Conservation (phyloP, 2,888 invertebrate species). For the Eupithecia abbreviata region DNA sequence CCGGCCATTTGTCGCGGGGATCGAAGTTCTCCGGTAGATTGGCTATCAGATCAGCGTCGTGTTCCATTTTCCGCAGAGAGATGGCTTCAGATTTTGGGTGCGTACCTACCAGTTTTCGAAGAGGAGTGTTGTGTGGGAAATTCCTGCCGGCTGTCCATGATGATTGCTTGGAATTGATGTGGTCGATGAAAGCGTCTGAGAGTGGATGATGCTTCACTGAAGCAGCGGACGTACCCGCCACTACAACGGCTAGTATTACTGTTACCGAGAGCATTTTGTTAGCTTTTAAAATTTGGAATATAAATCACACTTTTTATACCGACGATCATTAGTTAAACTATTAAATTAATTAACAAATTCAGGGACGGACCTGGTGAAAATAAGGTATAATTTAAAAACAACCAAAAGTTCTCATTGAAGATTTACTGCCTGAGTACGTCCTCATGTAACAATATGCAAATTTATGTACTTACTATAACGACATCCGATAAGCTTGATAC, state of each 20-base stretch:
- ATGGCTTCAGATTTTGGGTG: constrained; percentile 68
- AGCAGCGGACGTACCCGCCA: constrained; percentile 30
- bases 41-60: constrained; percentile 64
- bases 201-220: constrained; percentile 68
- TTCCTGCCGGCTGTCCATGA: constrained; percentile 92
- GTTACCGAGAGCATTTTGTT: background rate
- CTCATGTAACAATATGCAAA: background rate
- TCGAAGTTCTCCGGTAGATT: constrained; percentile 91
- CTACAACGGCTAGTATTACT: background rate
- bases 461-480: background rate
- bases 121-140: constrained; percentile 85
- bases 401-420: background rate
- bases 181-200: constrained; percentile 88
- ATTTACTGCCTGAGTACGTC: background rate
- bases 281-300: background rate
- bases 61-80: constrained; percentile 44
- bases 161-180: constrained; percentile 86
- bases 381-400: background rate
- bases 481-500: background rate
- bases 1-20: constrained; percentile 90
- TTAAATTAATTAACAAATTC: background rate
- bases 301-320: constrained; percentile 1
- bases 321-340: background rate
- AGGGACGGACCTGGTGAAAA: background rate
- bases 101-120: constrained; percentile 88